These are phyloP conservation scores for Aphelenchoides avenae DNA, from an alignment of 1,140 invertebrate genomes.

Conservation along the genomic window DNA sequence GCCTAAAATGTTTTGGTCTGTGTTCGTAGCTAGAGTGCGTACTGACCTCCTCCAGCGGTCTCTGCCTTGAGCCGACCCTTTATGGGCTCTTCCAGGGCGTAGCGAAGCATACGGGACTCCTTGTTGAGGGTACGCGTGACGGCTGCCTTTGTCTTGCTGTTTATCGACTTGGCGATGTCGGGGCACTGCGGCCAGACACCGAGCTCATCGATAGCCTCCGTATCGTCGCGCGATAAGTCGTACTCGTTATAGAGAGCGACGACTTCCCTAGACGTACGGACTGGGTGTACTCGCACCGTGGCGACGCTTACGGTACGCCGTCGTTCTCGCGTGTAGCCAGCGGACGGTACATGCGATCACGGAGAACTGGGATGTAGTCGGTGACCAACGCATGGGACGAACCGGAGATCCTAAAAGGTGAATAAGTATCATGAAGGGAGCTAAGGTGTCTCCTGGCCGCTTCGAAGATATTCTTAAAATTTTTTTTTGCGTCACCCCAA, in stretches of 20 bases:
- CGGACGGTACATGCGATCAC: slow-evolving; percentile 60
- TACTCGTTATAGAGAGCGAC: slow-evolving; percentile 75
- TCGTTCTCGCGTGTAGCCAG: slow-evolving; percentile 69
- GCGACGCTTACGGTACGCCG: slow-evolving; percentile 64
- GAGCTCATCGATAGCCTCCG: slow-evolving; percentile 79
- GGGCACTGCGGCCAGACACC: slow-evolving; percentile 74
- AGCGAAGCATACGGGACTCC: slow-evolving; percentile 69
- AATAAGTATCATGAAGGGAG: too few species aligned
- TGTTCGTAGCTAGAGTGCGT: too few species aligned
- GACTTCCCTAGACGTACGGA: slow-evolving; percentile 63
- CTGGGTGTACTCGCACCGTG: too few species aligned
- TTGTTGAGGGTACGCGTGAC: slow-evolving; percentile 89
- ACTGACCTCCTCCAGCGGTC: too few species aligned
- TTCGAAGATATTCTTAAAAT: slow-evolving; percentile 76
- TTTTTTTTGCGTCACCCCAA: too few species aligned
- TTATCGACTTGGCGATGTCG: slow-evolving; percentile 72
- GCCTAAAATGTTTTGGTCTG: too few species aligned
- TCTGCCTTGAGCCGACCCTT: slow-evolving; percentile 15
- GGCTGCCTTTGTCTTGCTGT: slow-evolving; percentile 74
- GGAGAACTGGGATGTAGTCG: slow-evolving; percentile 45
- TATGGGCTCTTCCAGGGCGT: slow-evolving; percentile 56
- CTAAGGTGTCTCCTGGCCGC: slow-evolving; percentile 76
- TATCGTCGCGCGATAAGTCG: slow-evolving; percentile 79
- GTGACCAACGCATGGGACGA: slow-evolving; percentile 35
- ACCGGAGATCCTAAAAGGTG: slow-evolving; percentile 47